Percentiles rank a stretch among this genome's conserved stretches.
phyloP scores from a whole-genome alignment of 37 sponge, comb jelly and placozoan species.

The Hormiphora californensis region DNA sequence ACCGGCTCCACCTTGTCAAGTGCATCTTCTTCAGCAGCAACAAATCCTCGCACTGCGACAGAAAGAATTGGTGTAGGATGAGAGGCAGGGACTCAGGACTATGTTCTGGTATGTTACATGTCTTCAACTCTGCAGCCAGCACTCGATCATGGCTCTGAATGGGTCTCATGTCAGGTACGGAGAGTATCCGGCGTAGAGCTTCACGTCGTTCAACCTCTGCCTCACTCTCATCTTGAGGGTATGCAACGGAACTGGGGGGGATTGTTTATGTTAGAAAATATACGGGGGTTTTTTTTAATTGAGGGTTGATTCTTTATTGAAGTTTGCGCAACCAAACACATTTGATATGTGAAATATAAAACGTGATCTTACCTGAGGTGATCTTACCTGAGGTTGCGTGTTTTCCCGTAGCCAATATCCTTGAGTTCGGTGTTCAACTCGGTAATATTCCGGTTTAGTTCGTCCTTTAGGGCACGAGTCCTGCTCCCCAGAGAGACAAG shows the following conservation, averaged over 20 bases:
- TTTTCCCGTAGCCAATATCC: constrained; percentile 6
- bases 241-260: background rate
- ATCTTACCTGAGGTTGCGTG: background rate
- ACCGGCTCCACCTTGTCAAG: constrained; percentile 9
- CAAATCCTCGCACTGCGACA: constrained; percentile 31
- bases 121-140: background rate
- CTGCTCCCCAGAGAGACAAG: background rate
- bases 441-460: background rate
- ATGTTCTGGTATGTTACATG: background rate
- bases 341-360: too few relatives aligned
- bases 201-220: constrained; percentile 12
- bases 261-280: too few relatives aligned
- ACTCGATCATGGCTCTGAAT: background rate
- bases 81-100: background rate
- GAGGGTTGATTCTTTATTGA: too few relatives aligned
- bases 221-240: background rate
- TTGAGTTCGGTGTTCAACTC: background rate
- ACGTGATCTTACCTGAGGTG: too few relatives aligned
- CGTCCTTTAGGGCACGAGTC: background rate
- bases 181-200: background rate
- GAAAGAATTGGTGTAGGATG: constrained; percentile 30
- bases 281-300: too few relatives aligned
- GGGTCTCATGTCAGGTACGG: constrained; percentile 29
- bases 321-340: too few relatives aligned
- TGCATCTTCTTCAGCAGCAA: constrained; percentile 50